Evolutionary conservation across 2,797 vertebrate genomes (phyloP), one percentile per base, ranked within the genome.

Genomic region (Lagodon rhomboides): DNA sequence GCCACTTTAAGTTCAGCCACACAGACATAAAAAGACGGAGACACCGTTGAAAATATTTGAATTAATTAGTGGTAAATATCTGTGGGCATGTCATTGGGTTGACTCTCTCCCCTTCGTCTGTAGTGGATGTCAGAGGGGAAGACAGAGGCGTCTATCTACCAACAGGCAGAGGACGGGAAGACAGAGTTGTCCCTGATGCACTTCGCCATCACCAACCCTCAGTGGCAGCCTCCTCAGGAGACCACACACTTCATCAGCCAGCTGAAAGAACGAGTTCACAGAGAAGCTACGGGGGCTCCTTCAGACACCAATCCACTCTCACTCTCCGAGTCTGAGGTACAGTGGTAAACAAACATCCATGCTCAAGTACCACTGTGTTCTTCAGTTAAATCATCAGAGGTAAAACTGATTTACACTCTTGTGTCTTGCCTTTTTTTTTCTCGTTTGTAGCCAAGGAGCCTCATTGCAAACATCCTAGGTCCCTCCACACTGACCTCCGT

Each of bases 161-260:
- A 99, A 90, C 98, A 99, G 90, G 98, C 98, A 0, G 98, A 99
- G 85, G 98, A 99, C 0, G 98, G 98, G 58, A 99, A 99, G 92
- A 99, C 98, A 0, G 98, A 99, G 85, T 90, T 99, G 78, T 99
- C 98, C 0, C 97, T 99, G 77, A 99, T 99, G 98, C 98, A 99
- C 92, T 99, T 99, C 50, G 98, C 98, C 82, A 98, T 99, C 92
- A 99, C 98, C 70, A 99, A 99, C 85, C 98, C 98, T 11, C 97
- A 97, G 76, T 99, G 98, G 98, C 98, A 98, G 92, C 98, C 98
- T 0, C 97, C 98, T 0, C 95, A 94, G 0, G 97, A 99, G 92
- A 99, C 98, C 90, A 99, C 98, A 0, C 97, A 98, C 84, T 99
- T 99, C 93, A 97, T 99, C 73, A 97, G 97, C 87, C 98, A 98